These are phyloP conservation scores for Leptoteleia sp. DNA, from an alignment of 1,140 invertebrate genomes.

Conservation along the genomic window DNA sequence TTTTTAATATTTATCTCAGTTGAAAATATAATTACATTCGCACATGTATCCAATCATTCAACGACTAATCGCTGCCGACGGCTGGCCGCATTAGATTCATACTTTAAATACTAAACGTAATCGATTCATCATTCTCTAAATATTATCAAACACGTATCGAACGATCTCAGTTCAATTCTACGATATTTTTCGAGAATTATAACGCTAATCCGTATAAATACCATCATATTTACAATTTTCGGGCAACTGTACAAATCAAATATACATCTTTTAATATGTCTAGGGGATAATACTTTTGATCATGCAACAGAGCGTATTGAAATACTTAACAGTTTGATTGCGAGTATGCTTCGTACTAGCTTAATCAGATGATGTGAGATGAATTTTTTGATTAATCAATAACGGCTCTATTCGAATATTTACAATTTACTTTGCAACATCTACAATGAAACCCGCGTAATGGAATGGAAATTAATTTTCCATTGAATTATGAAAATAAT, in stretches of 20 bases:
- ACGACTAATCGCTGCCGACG: background rate
- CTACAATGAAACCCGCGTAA: too few relatives aligned
- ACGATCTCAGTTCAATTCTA: constrained; percentile 24
- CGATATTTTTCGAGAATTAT: constrained; percentile 37
- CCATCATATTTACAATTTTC: constrained; percentile 42
- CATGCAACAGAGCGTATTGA: constrained; percentile 21
- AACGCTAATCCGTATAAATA: constrained; percentile 35
- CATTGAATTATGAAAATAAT: too few relatives aligned
- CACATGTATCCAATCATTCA: constrained; percentile 12
- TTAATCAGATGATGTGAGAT: constrained; percentile 1
- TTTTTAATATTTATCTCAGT: constrained; percentile 19
- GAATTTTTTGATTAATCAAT: constrained; percentile 15
- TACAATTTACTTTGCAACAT: background rate
- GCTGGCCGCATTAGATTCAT: background rate
- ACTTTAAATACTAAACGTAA: constrained; percentile 13
- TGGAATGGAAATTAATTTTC: too few relatives aligned
- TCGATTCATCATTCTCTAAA: constrained; percentile 5
- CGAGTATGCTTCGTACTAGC: background rate
- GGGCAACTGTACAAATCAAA: constrained; percentile 42
- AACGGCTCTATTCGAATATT: background rate
- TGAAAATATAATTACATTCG: too few relatives aligned
- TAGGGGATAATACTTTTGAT: constrained; percentile 39
- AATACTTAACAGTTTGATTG: constrained; percentile 33
- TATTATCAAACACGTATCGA: constrained; percentile 35
- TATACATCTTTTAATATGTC: constrained; percentile 23